Conservation (phyloP, 2,113 vertebrate species). For the Sialia sialis region DNA sequence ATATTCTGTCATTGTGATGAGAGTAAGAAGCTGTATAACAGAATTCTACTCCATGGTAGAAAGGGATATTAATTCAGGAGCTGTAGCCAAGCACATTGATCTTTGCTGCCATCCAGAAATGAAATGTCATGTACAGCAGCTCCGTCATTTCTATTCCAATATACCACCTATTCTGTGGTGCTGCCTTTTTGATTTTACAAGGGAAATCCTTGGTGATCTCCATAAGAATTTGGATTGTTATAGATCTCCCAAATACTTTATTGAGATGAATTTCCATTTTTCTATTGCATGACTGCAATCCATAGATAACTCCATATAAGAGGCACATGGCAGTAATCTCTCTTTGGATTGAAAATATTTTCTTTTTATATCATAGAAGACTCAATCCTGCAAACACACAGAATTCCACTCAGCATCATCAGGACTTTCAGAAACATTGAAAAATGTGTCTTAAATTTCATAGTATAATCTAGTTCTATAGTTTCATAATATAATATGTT, state of each 20-base stretch:
- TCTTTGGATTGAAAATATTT: not conserved
- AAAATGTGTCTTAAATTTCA: not conserved
- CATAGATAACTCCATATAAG: not conserved
- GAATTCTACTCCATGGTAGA: conserved; percentile 14
- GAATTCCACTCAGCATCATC: not conserved
- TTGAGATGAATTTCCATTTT: not conserved
- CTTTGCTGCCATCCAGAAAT: conserved; percentile 58
- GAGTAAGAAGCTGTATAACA: not conserved
- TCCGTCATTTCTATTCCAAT: conserved; percentile 28
- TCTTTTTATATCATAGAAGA: not conserved
- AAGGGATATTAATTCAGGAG: conserved; percentile 54
- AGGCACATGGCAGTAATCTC: not conserved
- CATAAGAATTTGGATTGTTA: not conserved
- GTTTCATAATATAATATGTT: not conserved
- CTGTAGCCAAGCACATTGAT: conserved; percentile 62
- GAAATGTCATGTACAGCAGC: conserved; percentile 56
- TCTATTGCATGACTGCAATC: not conserved
- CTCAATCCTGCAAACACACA: not conserved
- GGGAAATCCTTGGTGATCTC: not conserved
- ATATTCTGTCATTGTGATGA: not conserved
- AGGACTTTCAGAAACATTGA: not conserved
- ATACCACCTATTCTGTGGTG: not conserved
- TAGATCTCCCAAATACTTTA: not conserved
- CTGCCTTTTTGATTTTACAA: conserved; percentile 15
- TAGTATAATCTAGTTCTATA: not conserved